Evolutionary conservation across 2,888 invertebrate genomes (phyloP).

Genomic region (Leptopilina myrica): DNA sequence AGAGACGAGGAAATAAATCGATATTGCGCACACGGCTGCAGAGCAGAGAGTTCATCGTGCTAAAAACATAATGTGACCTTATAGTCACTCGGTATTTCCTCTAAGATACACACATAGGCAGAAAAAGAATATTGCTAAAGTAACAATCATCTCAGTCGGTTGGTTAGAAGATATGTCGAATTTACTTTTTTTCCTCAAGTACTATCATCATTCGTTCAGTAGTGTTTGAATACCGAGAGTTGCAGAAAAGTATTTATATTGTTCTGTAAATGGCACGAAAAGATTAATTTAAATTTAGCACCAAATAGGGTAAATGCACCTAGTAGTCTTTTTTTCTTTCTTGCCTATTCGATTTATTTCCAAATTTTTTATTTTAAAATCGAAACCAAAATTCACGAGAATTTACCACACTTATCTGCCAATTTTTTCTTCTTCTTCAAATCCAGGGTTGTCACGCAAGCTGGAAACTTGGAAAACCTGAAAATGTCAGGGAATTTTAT

Average conservation of each 20-base stretch:
- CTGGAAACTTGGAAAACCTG: too few species aligned
- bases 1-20: slow-evolving; percentile 34
- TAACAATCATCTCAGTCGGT: slow-evolving; percentile 9
- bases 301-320: too few species aligned
- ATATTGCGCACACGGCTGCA: slow-evolving; percentile 24
- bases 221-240: not conserved
- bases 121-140: not conserved
- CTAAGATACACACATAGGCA: not conserved
- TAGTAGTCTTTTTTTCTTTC: not conserved
- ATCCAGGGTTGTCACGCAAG: too few species aligned
- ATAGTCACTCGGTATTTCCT: slow-evolving; percentile 15
- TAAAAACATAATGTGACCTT: slow-evolving; percentile 34
- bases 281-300: too few species aligned
- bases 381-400: too few species aligned
- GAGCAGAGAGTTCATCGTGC: slow-evolving; percentile 34
- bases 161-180: not conserved
- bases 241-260: not conserved
- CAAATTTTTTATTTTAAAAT: too few species aligned
- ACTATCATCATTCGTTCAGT: not conserved
- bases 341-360: not conserved
- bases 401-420: too few species aligned
- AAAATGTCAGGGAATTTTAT: too few species aligned
- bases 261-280: too few species aligned
- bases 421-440: too few species aligned
- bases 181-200: not conserved